Percentiles rank a stretch among this genome's conserved stretches.
Evolutionary conservation across 2,113 vertebrate genomes (phyloP).

Genomic region (Tretioscincus oriximinensis): DNA sequence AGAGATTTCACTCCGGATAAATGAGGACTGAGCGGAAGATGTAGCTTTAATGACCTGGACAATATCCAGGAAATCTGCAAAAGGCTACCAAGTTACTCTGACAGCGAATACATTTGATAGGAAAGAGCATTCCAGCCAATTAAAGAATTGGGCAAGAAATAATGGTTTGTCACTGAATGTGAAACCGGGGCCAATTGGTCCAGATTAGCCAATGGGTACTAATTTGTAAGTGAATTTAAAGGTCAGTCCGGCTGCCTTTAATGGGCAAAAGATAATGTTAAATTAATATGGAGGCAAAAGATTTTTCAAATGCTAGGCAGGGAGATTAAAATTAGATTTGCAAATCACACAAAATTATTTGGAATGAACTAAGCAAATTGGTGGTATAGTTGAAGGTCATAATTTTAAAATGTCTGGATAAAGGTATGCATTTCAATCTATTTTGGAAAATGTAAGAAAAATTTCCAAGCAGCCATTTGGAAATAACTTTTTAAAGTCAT

Average conservation of each 20-base stretch:
- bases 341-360: constrained; percentile 70
- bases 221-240: constrained; percentile 79
- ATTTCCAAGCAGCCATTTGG: constrained; percentile 36
- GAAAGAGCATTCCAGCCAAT: constrained; percentile 80
- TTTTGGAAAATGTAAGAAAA: constrained; percentile 12
- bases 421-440: constrained; percentile 56
- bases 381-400: constrained; percentile 62
- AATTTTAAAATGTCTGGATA: constrained; percentile 60
- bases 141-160: constrained; percentile 76
- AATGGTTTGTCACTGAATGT: constrained; percentile 78
- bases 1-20: constrained; percentile 70
- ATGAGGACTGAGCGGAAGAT: constrained; percentile 72
- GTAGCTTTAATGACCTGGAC: constrained; percentile 81
- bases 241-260: constrained; percentile 67
- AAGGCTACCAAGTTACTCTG: constrained; percentile 76
- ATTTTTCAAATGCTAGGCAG: constrained; percentile 64
- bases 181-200: constrained; percentile 78
- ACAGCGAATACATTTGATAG: constrained; percentile 76
- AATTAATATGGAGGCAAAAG: constrained; percentile 68
- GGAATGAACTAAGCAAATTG: constrained; percentile 66
- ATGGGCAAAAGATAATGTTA: constrained; percentile 71
- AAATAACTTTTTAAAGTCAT: constrained; percentile 53
- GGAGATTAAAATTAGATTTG: constrained; percentile 72
- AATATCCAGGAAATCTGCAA: constrained; percentile 74
- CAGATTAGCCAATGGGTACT: constrained; percentile 78